Evolutionary conservation across 2,888 invertebrate genomes (phyloP), one percentile per base, ranked within the genome.

Genomic region (Phasia obesa): DNA sequence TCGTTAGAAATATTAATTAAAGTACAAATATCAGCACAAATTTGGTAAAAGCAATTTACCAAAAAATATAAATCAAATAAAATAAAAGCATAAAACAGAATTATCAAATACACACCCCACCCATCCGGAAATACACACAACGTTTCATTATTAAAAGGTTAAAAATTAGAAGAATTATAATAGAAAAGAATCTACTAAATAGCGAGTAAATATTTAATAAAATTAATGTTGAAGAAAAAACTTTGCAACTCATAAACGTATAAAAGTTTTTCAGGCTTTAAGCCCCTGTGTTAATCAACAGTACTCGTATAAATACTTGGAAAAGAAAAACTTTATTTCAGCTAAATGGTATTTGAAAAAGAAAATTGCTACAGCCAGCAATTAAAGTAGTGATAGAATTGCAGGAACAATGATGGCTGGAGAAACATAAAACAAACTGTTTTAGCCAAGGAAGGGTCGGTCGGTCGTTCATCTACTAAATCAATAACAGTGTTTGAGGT

Each of bases 351-450:
- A 27, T 44, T 57, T 57, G 44, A 19, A 4, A 42, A 25, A 7
- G 25, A 67, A 42, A 42, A 55, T n/a, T 25, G 0, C 15, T 5
- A 31, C 31, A 57, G 31, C 27, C 2, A 27, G 44, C 44, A 57
- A 70, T 47, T 57, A 57, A 70, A 57, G 42, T 70, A n/a, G n/a
- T 42, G 35, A 55, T n/a, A 42, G 42, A 15, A 42, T 42, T 42
- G 4, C 42, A 38, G 60, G 35, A 35, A 31, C 7, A 31, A 31
- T 15, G n/a, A 23, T 42, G 15, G 27, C 21, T 38, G 15, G 21
- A 19, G 11, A 17, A 35, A 21, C 15, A 23, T 47, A 13, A n/a
- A 27, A 55, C 5, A 5, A 38, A 38, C 38, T 7, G 2, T n/a
- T n/a, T n/a, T n/a, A n/a, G 11, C 4, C 38, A 38, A 38, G 13